Evolutionary conservation across 2,113 vertebrate species (phyloP).

Genomic region (Triplophysa siluroides): DNA sequence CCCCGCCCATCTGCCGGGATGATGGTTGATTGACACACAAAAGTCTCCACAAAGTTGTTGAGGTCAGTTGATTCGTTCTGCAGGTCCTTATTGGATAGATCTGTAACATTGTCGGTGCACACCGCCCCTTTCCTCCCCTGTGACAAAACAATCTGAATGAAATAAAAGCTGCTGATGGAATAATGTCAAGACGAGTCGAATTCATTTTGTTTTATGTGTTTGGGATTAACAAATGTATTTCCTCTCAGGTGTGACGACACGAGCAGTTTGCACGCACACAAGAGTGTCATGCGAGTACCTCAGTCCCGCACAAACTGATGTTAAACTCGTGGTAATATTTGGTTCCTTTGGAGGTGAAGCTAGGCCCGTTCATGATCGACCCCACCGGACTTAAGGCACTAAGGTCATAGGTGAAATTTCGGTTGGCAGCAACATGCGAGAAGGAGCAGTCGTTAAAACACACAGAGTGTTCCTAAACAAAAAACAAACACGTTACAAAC

Average conservation of each 20-base stretch:
- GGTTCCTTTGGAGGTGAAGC: slow-evolving; percentile 95
- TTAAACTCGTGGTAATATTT: slow-evolving; percentile 98
- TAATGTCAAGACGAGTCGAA: no score
- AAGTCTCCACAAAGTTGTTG: slow-evolving; percentile 81
- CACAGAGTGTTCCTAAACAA: slow-evolving; percentile 82
- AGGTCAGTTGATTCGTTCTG: slow-evolving; percentile 82
- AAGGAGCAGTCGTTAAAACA: slow-evolving; percentile 93
- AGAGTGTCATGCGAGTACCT: slow-evolving; percentile 70
- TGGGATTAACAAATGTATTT: no score
- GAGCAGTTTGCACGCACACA: no score
- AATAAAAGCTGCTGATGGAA: no score
- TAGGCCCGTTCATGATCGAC: slow-evolving; percentile 90
- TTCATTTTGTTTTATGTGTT: no score
- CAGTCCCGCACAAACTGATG: slow-evolving; percentile 91
- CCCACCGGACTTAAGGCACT: slow-evolving; percentile 81
- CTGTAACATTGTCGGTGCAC: slow-evolving; percentile 94
- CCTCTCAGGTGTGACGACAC: no score
- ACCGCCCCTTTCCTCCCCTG: slow-evolving; percentile 84
- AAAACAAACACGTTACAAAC: not conserved
- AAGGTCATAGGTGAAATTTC: slow-evolving; percentile 85
- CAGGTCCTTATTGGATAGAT: slow-evolving; percentile 83
- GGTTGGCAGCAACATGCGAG: slow-evolving; percentile 80
- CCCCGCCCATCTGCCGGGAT: slow-evolving; percentile 94
- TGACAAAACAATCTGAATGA: not conserved
- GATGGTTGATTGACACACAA: slow-evolving; percentile 95